Percentiles rank a stretch among this genome's conserved stretches.
Evolutionary conservation across 2,113 vertebrate genomes (phyloP).

Genomic region (Pituophis catenifer): DNA sequence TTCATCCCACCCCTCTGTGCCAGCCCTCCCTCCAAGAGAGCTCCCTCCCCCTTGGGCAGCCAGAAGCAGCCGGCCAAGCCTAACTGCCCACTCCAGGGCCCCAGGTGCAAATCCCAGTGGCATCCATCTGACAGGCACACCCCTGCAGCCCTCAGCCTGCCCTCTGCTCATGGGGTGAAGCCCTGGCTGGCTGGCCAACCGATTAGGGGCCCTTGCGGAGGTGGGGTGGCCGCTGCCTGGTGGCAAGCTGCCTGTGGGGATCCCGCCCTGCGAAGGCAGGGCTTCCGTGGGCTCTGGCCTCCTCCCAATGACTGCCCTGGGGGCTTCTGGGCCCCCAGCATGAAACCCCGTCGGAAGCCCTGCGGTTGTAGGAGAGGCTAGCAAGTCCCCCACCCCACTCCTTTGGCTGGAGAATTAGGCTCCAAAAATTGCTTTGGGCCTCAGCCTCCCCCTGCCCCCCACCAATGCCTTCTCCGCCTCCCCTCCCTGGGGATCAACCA

Average conservation of each 20-base stretch:
- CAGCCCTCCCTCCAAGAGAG: accelerated
- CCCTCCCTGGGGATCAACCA: neutral
- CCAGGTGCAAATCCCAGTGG: neutral
- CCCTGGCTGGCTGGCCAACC: too few relatives aligned
- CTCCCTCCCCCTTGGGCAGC: too few relatives aligned
- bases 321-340: neutral
- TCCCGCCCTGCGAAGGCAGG: neutral
- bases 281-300: neutral
- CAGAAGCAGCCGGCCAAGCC: too few relatives aligned
- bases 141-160: neutral
- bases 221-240: neutral
- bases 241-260: neutral
- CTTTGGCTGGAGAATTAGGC: neutral
- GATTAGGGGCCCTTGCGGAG: neutral
- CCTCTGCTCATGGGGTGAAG: neutral
- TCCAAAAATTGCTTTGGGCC: neutral
- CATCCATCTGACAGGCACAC: too few relatives aligned
- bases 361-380: neutral
- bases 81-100: neutral
- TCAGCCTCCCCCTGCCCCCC: neutral
- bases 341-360: neutral
- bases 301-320: neutral
- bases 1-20: neutral
- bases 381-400: neutral
- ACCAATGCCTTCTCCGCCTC: too few relatives aligned